A percentile compares a stretch with the other conserved stretches of the same genome.
These are phyloP conservation scores for Trematocara unimaculatum DNA, from an alignment of 2,113 vertebrate genomes.

Conservation along the genomic window DNA sequence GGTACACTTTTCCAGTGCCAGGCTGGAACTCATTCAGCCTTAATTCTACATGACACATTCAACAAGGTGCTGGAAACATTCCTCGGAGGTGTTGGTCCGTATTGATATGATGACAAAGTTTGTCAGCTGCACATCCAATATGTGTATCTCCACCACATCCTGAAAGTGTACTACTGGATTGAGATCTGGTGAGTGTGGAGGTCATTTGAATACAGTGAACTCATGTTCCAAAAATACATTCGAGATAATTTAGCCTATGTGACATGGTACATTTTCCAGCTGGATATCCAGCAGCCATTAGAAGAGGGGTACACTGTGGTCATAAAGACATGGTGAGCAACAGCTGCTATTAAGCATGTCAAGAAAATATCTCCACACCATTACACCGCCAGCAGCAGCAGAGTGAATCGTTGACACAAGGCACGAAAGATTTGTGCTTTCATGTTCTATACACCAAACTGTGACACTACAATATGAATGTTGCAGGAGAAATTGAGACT, in stretches of 20 bases:
- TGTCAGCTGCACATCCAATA: neutral
- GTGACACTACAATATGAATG: neutral
- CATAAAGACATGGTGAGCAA: neutral
- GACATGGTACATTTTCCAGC: neutral
- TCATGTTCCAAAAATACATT: neutral
- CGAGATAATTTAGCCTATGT: neutral
- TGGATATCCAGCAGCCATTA: neutral
- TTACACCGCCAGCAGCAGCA: neutral
- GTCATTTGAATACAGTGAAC: neutral
- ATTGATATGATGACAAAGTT: neutral
- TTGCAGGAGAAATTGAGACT: neutral
- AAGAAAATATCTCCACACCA: neutral
- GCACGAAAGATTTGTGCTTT: neutral
- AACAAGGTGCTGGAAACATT: neutral
- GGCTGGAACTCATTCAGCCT: neutral
- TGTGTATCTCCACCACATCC: neutral
- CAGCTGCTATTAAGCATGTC: neutral
- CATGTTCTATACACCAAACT: neutral
- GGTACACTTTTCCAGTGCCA: accelerated
- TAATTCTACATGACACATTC: neutral
- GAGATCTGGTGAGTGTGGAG: neutral
- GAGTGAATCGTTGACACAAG: neutral
- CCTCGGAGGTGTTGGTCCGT: accelerated
- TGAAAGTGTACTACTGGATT: neutral
- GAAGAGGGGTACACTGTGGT: neutral